Evolutionary conservation across 2,888 invertebrate species (phyloP).

Genomic region (Mythimna lalbum): DNA sequence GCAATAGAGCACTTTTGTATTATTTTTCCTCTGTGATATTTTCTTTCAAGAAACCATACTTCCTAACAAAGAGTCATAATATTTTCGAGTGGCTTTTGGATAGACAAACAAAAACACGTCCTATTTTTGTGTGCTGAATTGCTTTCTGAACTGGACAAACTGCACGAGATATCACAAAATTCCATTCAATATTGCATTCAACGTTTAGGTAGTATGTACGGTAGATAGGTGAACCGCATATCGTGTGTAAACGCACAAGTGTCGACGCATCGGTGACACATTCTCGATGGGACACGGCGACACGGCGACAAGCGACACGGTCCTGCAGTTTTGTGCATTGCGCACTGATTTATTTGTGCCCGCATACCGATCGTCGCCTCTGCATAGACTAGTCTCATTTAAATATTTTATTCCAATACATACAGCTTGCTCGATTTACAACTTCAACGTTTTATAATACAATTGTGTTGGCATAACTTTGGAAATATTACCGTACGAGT

Average conservation of each 20-base stretch:
- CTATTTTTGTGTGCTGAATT: constrained; percentile 10
- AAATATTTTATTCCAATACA: constrained; percentile 67
- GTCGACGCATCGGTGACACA: constrained; percentile 78
- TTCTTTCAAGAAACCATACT: constrained; percentile 13
- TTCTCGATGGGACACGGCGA: constrained; percentile 71
- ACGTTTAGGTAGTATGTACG: constrained; percentile 11
- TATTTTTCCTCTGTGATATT: background rate
- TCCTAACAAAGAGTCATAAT: background rate
- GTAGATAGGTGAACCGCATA: constrained; percentile 20
- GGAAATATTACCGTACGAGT: constrained; percentile 19
- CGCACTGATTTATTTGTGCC: constrained; percentile 82
- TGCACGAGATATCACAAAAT: constrained; percentile 6
- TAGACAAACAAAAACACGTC: background rate
- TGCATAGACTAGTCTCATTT: constrained; percentile 68
- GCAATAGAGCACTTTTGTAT: constrained; percentile 24
- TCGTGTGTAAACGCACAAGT: constrained; percentile 66
- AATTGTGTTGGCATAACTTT: constrained; percentile 39
- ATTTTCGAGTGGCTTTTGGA: background rate
- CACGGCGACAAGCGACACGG: constrained; percentile 61
- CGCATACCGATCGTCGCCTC: constrained; percentile 69
- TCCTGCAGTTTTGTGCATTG: constrained; percentile 80
- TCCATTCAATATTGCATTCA: constrained; percentile 31
- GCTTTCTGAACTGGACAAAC: constrained; percentile 18
- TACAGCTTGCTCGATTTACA: constrained; percentile 44
- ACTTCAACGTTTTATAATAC: constrained; percentile 34